Evolutionary conservation across 2,888 invertebrate genomes (phyloP).

Genomic region (Priocnemis perturbator): DNA sequence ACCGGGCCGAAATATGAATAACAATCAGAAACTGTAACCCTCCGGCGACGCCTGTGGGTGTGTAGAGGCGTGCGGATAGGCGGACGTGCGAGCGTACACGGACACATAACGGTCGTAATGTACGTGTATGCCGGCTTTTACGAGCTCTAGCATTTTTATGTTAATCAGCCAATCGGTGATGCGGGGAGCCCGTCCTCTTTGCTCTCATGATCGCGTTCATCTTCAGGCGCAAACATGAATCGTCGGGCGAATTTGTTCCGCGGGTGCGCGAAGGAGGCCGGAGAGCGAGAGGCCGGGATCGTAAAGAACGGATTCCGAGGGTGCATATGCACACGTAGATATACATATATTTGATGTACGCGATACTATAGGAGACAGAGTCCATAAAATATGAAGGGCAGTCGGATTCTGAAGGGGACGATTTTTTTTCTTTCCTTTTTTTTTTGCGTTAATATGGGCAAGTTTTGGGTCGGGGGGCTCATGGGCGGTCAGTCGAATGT

Average conservation of each 20-base stretch:
- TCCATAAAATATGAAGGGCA: slow-evolving; percentile 45
- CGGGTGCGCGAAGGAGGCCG: slow-evolving; percentile 36
- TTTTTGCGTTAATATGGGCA: slow-evolving; percentile 10
- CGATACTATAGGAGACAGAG: slow-evolving; percentile 34
- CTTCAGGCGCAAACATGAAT: slow-evolving; percentile 56
- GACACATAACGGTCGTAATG: slow-evolving; percentile 48
- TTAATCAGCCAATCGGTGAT: slow-evolving; percentile 62
- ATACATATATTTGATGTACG: slow-evolving; percentile 26
- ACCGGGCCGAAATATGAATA: slow-evolving; percentile 62
- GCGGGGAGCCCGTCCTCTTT: slow-evolving; percentile 18
- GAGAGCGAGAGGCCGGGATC: slow-evolving; percentile 32
- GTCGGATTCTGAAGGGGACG: slow-evolving; percentile 12
- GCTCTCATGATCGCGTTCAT: slow-evolving; percentile 8
- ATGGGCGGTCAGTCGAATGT: no score
- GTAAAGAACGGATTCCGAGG: slow-evolving; percentile 43
- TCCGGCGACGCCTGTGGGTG: no score
- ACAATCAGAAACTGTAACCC: slow-evolving; percentile 69
- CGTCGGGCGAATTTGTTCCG: slow-evolving; percentile 65
- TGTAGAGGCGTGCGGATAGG: no score
- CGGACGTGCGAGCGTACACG: slow-evolving; percentile 20
- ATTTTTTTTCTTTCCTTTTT: no score
- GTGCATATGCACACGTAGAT: slow-evolving; percentile 31
- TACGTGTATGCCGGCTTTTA: slow-evolving; percentile 57
- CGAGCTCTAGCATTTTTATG: slow-evolving; percentile 68
- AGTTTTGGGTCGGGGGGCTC: no score